Evolutionary conservation across 1,140 invertebrate species (phyloP), one percentile per base, ranked within the genome.

Genomic region (Pantala flavescens): DNA sequence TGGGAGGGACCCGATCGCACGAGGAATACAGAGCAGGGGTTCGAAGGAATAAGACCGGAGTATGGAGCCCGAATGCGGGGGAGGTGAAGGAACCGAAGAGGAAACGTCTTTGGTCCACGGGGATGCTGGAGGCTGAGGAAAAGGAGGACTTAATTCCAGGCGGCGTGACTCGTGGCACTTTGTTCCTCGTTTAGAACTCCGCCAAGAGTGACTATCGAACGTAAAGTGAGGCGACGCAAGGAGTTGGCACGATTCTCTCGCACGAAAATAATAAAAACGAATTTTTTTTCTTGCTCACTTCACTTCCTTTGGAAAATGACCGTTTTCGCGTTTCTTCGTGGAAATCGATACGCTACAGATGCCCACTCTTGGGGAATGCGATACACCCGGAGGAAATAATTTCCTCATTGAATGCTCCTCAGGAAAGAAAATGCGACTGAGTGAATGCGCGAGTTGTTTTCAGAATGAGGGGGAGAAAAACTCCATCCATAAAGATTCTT

Each of bases 81-180:
- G 49, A 19, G 49, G 12, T 19, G 49, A 63, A 12, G 49, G 49
- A 36, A 36, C 28, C 28, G 3, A 5, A 36, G 28, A 36, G 28
- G 28, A 36, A n/a, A 36, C 28, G 28, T 36, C 28, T 36, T 5
- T 9, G 28, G 28, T 36, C 28, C 28, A 74, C 43, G 72, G 43
- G 70, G 74, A 76, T 23, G 75, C 42, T 70, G 76, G 73, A 28
- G 76, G 76, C 74, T 79, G 77, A 76, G 77, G 72, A 74, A 77
- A 75, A 74, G 73, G 77, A 76, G 76, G 78, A 79, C 79, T 80
- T 79, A 80, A 79, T 78, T 77, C 78, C 77, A 76, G 76, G 76
- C 75, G 42, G 70, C 72, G 78, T 77, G 70, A 74, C 78, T 78
- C 78, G 77, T 79, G 79, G 78, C 79, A 78, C 78, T 77, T 74